These are phyloP conservation scores for Bubo scandiacus DNA, from an alignment of 2,113 vertebrate species.

Conservation along the genomic window DNA sequence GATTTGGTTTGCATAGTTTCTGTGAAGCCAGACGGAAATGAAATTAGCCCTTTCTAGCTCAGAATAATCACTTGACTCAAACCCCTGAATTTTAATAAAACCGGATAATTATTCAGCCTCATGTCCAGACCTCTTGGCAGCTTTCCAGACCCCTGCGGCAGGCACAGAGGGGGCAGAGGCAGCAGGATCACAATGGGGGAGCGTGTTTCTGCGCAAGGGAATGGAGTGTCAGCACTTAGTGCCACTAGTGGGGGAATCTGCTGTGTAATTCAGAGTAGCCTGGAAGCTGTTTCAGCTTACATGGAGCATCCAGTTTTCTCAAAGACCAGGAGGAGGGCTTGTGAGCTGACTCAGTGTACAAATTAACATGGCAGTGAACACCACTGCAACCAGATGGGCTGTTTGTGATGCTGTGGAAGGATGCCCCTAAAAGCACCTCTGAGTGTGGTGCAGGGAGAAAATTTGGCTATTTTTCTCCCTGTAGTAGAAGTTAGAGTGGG, in stretches of 20 bases:
- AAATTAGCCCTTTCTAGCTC: background rate
- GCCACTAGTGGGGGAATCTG: background rate
- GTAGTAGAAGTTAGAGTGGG: background rate
- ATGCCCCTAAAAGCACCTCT: background rate
- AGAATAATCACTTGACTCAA: background rate
- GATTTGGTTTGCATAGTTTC: background rate
- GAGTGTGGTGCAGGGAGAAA: background rate
- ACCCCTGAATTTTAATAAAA: background rate
- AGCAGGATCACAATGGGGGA: background rate
- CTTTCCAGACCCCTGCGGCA: fast-evolving
- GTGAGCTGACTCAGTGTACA: background rate
- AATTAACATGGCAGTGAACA: background rate
- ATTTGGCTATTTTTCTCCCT: background rate
- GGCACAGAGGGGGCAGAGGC: background rate
- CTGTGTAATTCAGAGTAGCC: background rate
- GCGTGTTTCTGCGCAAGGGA: background rate
- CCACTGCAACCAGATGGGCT: background rate
- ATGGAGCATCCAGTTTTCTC: background rate
- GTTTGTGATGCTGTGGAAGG: background rate
- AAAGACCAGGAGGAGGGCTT: too few species aligned
- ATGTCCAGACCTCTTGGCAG: background rate
- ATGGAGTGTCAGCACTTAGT: background rate
- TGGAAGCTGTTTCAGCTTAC: background rate
- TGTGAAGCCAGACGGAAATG: background rate
- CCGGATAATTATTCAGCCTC: background rate